Evolutionary conservation across 53 echinoderm and acorn worm species (phyloP), one percentile per base, ranked within the genome.

Genomic region (Temnopleurus reevesii): DNA sequence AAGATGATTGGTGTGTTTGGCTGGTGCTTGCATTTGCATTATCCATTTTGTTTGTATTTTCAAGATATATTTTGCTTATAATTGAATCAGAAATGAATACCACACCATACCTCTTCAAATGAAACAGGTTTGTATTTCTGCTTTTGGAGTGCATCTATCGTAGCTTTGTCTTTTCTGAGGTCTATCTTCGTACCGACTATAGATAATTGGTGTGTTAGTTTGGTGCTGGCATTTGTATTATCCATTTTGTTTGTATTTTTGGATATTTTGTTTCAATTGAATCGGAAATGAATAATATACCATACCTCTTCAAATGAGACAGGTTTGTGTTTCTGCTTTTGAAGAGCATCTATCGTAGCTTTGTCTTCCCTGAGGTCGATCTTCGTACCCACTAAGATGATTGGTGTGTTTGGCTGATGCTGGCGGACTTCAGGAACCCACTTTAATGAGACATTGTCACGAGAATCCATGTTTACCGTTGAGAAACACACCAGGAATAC

Each of bases 1-100:
- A 87, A 9, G 66, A 87, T 87, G 71, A 87, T 87, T 0, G 88
- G 88, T 65, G 88, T 87, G 71, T 87, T 87, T 2, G 88, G 88
- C 21, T 87, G 88, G 18, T 87, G 88, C 21, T 71, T n/a, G n/a
- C n/a, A n/a, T n/a, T n/a, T n/a, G n/a, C n/a, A n/a, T n/a, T n/a
- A n/a, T n/a, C n/a, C n/a, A n/a, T n/a, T n/a, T n/a, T n/a, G n/a
- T n/a, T n/a, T n/a, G n/a, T n/a, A n/a, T n/a, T n/a, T n/a, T n/a
- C n/a, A n/a, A n/a, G n/a, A n/a, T n/a, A n/a, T n/a, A n/a, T n/a
- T n/a, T n/a, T n/a, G n/a, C n/a, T n/a, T n/a, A n/a, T n/a, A n/a
- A n/a, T n/a, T n/a, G n/a, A n/a, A n/a, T n/a, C n/a, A n/a, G n/a
- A n/a, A n/a, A n/a, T n/a, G n/a, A n/a, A n/a, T n/a, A n/a, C n/a